A percentile compares a stretch with the other conserved stretches of the same genome.
These are phyloP conservation scores for Diarsia brunnea DNA, from an alignment of 2,888 invertebrate genomes.

Conservation along the genomic window DNA sequence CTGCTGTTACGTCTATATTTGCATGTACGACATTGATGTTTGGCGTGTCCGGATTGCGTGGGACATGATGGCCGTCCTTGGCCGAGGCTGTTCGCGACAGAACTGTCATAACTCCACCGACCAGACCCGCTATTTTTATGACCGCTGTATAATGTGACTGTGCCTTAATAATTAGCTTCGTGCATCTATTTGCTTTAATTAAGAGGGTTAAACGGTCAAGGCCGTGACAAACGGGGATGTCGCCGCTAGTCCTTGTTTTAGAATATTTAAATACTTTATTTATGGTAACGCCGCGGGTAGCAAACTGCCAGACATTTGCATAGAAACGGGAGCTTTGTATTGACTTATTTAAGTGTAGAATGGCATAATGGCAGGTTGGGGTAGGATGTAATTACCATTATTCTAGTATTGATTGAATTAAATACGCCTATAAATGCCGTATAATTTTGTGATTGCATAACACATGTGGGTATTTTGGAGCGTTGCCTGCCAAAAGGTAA, in stretches of 20 bases:
- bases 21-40: slow-evolving; percentile 61
- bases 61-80: slow-evolving; percentile 64
- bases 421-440: slow-evolving; percentile 29
- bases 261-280: slow-evolving; percentile 66
- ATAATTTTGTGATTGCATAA: slow-evolving; percentile 35
- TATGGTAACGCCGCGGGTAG: slow-evolving; percentile 55
- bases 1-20: slow-evolving; percentile 61
- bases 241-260: slow-evolving; percentile 64
- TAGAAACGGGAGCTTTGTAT: slow-evolving; percentile 57
- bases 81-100: slow-evolving; percentile 62
- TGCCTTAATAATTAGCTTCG: slow-evolving; percentile 72
- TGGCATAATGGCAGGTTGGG: slow-evolving; percentile 25
- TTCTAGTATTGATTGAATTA: slow-evolving; percentile 41
- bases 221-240: slow-evolving; percentile 68
- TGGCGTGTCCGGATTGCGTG: slow-evolving; percentile 70
- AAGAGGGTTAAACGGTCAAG: slow-evolving; percentile 66
- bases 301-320: slow-evolving; percentile 57
- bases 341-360: slow-evolving; percentile 55
- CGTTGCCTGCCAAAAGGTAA: slow-evolving; percentile 20
- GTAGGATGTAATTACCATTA: slow-evolving; percentile 25
- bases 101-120: slow-evolving; percentile 67
- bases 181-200: slow-evolving; percentile 75
- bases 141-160: slow-evolving; percentile 48
- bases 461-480: slow-evolving; percentile 11
- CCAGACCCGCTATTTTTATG: slow-evolving; percentile 50